Base-by-base conservation (phyloP, 2,888 invertebrate genomes). In the Lasioglossum marginatum region DNA sequence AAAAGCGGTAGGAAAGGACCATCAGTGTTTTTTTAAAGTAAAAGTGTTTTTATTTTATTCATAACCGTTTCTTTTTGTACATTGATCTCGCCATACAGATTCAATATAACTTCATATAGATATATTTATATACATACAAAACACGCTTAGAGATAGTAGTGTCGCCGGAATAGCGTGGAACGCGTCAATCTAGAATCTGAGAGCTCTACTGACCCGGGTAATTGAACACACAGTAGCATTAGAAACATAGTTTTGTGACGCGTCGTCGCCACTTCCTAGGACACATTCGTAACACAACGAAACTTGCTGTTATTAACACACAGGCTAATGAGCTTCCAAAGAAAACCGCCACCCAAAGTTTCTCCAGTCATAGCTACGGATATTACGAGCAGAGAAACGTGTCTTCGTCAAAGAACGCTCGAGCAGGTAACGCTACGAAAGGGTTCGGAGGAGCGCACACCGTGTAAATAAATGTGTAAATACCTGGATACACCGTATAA, bases 81-180 rank as follows among this genome's bases (percentile, higher is more conserved):
- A 85, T 85, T 77, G 48, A 85, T 86, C 81, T 81, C 81, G 79
- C 57, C 31, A 79, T 79, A 86, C 85, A 86, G 60, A 74, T 85
- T 85, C n/a, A 76, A 79, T 52, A 68, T 70, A 81, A 73, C 77
- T 79, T 34, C 48, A 72, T 80, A n/a, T 79, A 81, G 79, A 31
- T 81, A 79, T 72, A 68, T 80, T n/a, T 79, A 81, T 81, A 37
- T 81, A 77, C 60, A 81, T 78, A 84, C 40, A 81, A 77, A 34
- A 74, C 52, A 84, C 70, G 74, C 80, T 83, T 71, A 71, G 77
- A 79, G 57, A 70, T 73, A 83, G 66, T 43, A 48, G 48, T 52
- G 52, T 52, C 27, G 45, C 31, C 66, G 45, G 34, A 52, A 52
- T 23, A 40, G 19, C 5, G 52, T 37, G 75, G 79, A 66, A 79